These are phyloP conservation scores for Lycodopsis pacificus DNA, from an alignment of 2,797 vertebrate species.

Conservation along the genomic window DNA sequence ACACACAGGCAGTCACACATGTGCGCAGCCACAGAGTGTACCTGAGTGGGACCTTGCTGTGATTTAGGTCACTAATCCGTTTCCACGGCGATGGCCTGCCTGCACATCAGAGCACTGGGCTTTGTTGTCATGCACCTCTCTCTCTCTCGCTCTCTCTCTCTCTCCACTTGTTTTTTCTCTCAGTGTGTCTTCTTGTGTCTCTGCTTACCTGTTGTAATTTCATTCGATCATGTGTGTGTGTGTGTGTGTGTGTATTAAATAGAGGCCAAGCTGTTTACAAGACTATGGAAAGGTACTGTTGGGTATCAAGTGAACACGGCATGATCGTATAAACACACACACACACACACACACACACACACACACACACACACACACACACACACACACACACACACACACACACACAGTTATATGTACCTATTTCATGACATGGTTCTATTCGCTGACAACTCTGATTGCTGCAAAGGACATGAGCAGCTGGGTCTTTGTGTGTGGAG, in stretches of 20 bases:
- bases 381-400: conserved; percentile 13
- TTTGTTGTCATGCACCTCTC: conserved; percentile 48
- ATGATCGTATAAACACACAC: conserved; percentile 5
- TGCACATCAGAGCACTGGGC: conserved; percentile 49
- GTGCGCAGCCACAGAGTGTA: conserved; percentile 11
- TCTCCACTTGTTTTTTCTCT: neutral
- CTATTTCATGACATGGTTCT: conserved; percentile 13
- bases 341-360: conserved; percentile 1
- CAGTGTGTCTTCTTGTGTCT: conserved; percentile 4
- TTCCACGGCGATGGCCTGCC: conserved; percentile 61
- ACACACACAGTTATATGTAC: neutral
- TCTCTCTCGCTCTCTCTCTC: conserved; percentile 25
- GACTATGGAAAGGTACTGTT: conserved; percentile 24
- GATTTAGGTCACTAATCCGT: conserved; percentile 76
- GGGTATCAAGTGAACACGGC: conserved; percentile 30
- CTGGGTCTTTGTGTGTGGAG: neutral
- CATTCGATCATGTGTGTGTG: conserved; percentile 19
- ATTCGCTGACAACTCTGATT: neutral
- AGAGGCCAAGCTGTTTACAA: conserved; percentile 40
- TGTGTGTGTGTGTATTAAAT: conserved; percentile 25
- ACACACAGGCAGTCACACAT: neutral
- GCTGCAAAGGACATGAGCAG: neutral
- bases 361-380: neutral
- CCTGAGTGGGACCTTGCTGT: conserved; percentile 62
- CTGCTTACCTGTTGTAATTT: conserved; percentile 41